A percentile compares a stretch with the other conserved stretches of the same genome.
phyloP scores from a whole-genome alignment of 1,140 invertebrate genomes.

The Drosophila arawakana region DNA sequence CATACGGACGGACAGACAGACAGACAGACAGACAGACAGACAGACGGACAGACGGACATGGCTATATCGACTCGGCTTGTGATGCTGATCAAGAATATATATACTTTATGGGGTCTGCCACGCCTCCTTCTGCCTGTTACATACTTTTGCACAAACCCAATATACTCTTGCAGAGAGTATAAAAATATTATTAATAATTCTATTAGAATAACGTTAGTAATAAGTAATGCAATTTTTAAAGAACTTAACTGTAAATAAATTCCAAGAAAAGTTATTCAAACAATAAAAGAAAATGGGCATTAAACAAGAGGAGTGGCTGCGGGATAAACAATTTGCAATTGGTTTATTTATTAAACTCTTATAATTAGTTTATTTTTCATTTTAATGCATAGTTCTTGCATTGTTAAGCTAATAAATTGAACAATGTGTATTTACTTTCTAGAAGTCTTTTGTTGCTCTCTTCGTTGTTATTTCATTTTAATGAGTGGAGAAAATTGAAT shows the following conservation, averaged over 20 bases:
- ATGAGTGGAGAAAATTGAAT: conserved; percentile 78
- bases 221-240: neutral
- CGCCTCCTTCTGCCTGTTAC: too few relatives aligned
- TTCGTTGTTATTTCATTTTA: conserved; percentile 78
- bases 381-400: conserved; percentile 13
- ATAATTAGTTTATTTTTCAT: conserved; percentile 34
- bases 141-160: too few relatives aligned
- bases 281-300: neutral
- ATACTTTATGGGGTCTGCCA: too few relatives aligned
- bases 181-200: too few relatives aligned
- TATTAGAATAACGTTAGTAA: too few relatives aligned
- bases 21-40: too few relatives aligned
- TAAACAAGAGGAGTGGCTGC: neutral
- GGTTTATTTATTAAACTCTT: conserved; percentile 11
- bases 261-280: neutral
- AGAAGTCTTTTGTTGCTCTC: neutral
- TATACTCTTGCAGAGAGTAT: too few relatives aligned
- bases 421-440: conserved; percentile 1
- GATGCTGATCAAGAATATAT: too few relatives aligned
- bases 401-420: conserved; percentile 7
- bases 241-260: neutral
- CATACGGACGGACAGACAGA: too few relatives aligned
- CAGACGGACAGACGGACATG: too few relatives aligned
- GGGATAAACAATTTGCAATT: conserved; percentile 1
- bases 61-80: too few relatives aligned